Evolutionary conservation across 2,797 vertebrate genomes (phyloP), one percentile per base, ranked within the genome.

Genomic region (Falco naumanni): DNA sequence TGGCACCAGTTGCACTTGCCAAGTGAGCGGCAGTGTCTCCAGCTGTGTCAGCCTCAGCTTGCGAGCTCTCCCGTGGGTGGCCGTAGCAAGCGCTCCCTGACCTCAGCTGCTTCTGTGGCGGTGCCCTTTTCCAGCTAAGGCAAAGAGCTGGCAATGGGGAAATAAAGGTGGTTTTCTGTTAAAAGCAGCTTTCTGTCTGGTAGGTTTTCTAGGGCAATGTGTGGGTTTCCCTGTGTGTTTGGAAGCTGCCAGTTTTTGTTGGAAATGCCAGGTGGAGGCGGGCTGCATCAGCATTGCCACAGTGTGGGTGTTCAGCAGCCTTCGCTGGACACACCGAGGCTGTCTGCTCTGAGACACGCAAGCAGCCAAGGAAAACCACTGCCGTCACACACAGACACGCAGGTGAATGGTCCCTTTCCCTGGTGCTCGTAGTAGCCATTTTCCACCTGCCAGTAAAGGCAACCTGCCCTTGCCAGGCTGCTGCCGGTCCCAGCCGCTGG

Each of bases 371-470:
- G 75, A 69, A 43, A 86, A 13, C 68, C 33, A 6, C 1, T 10
- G 53, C 72, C 3, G 3, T 13, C 5, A 8, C 8, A 5, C 0
- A 1, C 22, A 28, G 65, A 29, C 25, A 10, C 0, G 1, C 0
- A 13, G 1, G 28, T 2, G 1, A 39, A 20, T 2, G 2, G 12
- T 31, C 22, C 47, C 50, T 22, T 17, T 34, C 59, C 47, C 59
- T 6, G 34, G 43, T 2, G 10, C 48, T 53, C 1, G 0, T 1
- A 8, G 37, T 11, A 48, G 34, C 60, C 2, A 0, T 24, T 50
- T 34, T 7, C 51, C 56, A 22, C n/a, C 33, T 13, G 37, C 68
- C 47, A 16, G 34, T 2, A 29, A 56, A 34, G 43, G 34, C 63
- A 13, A 16, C 50, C 2, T n/a, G 18, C 33, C 25, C 45, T 14